phyloP scores from a whole-genome alignment of 2,113 vertebrate genomes.

The Lampris megalopsis region DNA sequence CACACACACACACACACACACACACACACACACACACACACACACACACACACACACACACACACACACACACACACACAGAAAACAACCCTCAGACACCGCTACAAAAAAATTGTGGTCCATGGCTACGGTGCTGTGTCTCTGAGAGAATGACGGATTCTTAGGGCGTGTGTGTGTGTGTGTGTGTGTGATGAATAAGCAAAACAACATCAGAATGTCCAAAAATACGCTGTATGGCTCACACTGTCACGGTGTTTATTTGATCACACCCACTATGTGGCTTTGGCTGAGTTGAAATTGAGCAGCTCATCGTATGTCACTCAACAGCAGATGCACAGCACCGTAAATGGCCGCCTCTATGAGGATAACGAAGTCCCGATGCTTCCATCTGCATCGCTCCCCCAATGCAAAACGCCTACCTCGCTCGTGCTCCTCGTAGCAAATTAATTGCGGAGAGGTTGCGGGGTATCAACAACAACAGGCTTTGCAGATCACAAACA shows the following conservation, averaged over 20 bases:
- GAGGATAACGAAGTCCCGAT: slow-evolving; percentile 49
- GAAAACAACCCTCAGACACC: not conserved
- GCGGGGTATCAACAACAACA: not conserved
- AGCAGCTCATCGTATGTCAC: slow-evolving; percentile 58
- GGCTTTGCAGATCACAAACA: not conserved
- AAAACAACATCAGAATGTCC: slow-evolving; percentile 64
- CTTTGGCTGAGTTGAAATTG: slow-evolving; percentile 54
- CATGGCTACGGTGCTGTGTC: slow-evolving; percentile 33
- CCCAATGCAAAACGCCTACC: slow-evolving; percentile 31
- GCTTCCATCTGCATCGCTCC: slow-evolving; percentile 67
- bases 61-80: not conserved
- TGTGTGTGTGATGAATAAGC: slow-evolving; percentile 41
- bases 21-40: slow-evolving; percentile 17
- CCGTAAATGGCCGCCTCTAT: slow-evolving; percentile 50
- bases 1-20: not conserved
- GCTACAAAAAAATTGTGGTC: slow-evolving; percentile 17
- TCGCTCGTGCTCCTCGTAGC: slow-evolving; percentile 29
- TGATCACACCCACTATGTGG: slow-evolving; percentile 63
- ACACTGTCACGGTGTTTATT: slow-evolving; percentile 28
- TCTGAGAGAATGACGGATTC: slow-evolving; percentile 60
- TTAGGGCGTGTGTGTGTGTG: slow-evolving; percentile 36
- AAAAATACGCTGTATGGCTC: slow-evolving; percentile 54
- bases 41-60: not conserved
- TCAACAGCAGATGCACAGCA: slow-evolving; percentile 52
- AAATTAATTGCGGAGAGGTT: slow-evolving; percentile 9